Evolutionary conservation across 2,888 invertebrate species (phyloP).

Genomic region (Drosophila aldrichi): DNA sequence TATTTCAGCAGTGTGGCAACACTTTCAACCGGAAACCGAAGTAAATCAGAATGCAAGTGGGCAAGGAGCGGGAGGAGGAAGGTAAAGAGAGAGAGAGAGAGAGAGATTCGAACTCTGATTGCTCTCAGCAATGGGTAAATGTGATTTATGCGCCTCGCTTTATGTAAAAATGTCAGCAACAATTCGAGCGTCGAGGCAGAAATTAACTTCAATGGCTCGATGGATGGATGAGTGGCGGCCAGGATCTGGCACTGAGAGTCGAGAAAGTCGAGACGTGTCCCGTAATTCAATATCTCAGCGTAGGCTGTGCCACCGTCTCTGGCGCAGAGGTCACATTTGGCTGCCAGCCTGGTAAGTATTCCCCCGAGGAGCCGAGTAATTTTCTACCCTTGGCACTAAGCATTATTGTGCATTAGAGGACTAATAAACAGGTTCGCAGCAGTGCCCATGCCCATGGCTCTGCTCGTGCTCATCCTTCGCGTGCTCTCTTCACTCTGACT

Average conservation of each 20-base stretch:
- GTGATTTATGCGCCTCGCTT: conserved; percentile 80
- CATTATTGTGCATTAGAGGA: conserved; percentile 84
- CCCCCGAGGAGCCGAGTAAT: conserved; percentile 81
- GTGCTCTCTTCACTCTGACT: conserved; percentile 10
- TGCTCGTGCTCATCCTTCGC: conserved; percentile 5
- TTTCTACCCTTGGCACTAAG: conserved; percentile 82
- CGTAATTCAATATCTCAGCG: conserved; percentile 75
- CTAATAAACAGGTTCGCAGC: conserved; percentile 84
- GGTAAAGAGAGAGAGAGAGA: not conserved
- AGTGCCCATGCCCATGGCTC: not conserved
- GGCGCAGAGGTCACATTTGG: conserved; percentile 84
- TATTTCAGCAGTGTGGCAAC: conserved; percentile 58
- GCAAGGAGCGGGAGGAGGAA: not conserved
- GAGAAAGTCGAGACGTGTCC: conserved; percentile 82
- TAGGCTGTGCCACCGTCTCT: conserved; percentile 19
- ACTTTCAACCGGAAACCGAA: conserved; percentile 46
- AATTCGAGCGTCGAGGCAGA: conserved; percentile 73
- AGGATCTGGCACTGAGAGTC: conserved; percentile 7
- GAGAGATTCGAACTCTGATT: conserved; percentile 69
- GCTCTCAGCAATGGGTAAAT: conserved; percentile 75
- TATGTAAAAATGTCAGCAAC: conserved; percentile 80
- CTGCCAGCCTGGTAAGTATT: conserved; percentile 75
- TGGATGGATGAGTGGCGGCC: conserved; percentile 10
- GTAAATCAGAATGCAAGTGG: conserved; percentile 24
- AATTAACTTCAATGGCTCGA: conserved; percentile 65